phyloP scores from a whole-genome alignment of 92 coral and sea anemone genomes.

The Phymanthus crucifer region DNA sequence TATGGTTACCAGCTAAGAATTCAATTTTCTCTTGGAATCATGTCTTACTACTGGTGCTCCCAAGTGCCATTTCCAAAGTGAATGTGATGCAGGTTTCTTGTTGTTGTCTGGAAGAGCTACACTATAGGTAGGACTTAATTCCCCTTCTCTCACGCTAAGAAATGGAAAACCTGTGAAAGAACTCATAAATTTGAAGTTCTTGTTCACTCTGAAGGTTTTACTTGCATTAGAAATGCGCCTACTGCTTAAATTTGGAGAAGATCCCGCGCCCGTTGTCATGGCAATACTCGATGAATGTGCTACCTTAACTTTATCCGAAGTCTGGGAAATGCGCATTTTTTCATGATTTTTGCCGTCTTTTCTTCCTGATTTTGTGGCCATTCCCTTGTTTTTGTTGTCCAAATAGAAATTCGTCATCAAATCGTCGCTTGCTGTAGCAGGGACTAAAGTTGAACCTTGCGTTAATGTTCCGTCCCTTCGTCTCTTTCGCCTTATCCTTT shows the following conservation, averaged over 20 bases:
- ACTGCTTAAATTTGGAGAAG: neutral
- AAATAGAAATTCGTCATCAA: neutral
- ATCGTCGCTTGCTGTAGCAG: neutral
- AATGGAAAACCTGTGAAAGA: conserved; percentile 61
- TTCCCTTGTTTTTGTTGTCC: neutral
- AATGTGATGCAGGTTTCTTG: conserved; percentile 49
- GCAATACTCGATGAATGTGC: conserved; percentile 7
- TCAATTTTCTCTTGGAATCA: conserved; percentile 17
- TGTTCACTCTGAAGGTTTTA: conserved; percentile 49
- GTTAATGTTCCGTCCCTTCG: neutral
- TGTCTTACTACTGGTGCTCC: conserved; percentile 63
- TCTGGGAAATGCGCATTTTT: conserved; percentile 4
- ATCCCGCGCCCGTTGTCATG: conserved; percentile 14
- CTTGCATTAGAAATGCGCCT: conserved; percentile 18
- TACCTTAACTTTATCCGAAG: conserved; percentile 21
- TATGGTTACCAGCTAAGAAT: no score
- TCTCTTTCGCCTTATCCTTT: conserved; percentile 23
- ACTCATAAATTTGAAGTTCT: conserved; percentile 62
- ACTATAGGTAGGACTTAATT: conserved; percentile 53
- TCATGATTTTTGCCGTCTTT: neutral
- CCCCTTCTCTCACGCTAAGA: conserved; percentile 49
- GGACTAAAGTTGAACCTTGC: neutral
- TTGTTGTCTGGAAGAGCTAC: conserved; percentile 43
- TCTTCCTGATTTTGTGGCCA: neutral
- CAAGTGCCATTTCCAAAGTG: conserved; percentile 77